Conservation (phyloP, 2,888 invertebrate species). For the Papilio protenor region DNA sequence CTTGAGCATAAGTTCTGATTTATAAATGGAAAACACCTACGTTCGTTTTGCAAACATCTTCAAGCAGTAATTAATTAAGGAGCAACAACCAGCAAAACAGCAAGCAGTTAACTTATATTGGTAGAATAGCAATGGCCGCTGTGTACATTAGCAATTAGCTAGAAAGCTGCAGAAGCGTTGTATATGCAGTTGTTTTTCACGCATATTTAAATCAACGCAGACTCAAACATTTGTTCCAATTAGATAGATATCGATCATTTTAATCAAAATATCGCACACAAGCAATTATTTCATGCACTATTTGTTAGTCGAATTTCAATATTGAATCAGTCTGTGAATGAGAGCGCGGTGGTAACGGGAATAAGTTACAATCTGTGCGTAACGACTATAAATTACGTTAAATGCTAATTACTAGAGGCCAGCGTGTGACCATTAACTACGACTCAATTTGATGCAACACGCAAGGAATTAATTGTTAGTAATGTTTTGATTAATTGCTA, state of each 20-base stretch:
- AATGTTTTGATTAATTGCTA: constrained; percentile 17
- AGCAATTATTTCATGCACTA: constrained; percentile 25
- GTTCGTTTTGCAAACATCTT: background rate
- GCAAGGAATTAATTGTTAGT: constrained; percentile 20
- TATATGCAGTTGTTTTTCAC: background rate
- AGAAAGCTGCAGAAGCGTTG: background rate
- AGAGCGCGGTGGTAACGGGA: constrained; percentile 12
- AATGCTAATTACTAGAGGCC: constrained; percentile 35
- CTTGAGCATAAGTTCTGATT: background rate
- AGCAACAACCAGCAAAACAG: background rate
- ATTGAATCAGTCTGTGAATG: constrained; percentile 2
- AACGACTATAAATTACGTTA: constrained; percentile 34
- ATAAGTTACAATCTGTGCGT: constrained; percentile 34
- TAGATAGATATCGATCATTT: constrained; percentile 12
- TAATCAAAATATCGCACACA: constrained; percentile 9
- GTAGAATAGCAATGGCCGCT: background rate
- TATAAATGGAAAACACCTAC: background rate
- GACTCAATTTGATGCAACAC: constrained; percentile 29
- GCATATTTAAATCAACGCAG: background rate
- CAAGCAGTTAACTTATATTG: background rate
- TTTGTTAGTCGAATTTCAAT: constrained; percentile 25
- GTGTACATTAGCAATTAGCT: background rate
- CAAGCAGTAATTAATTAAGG: background rate
- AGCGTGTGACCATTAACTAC: constrained; percentile 34
- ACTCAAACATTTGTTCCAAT: constrained; percentile 12